A percentile compares a stretch with the other conserved stretches of the same genome.
Conservation (phyloP, 2,797 vertebrate genomes). For the Alauda arvensis region DNA sequence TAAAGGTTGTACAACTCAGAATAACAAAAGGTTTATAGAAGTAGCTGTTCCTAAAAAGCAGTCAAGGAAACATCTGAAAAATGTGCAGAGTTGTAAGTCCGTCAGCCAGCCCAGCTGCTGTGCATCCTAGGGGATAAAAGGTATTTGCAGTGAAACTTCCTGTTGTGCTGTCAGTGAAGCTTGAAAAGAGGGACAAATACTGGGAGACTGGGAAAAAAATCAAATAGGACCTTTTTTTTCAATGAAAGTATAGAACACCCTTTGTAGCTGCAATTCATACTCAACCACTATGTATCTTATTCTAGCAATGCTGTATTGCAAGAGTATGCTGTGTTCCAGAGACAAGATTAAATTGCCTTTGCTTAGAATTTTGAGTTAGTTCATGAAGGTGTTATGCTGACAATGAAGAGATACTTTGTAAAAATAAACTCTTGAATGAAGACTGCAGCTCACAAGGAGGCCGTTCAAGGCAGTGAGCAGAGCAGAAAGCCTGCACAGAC, state of each 20-base stretch:
- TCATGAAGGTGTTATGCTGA: neutral
- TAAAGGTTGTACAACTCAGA: neutral
- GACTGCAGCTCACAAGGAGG: neutral
- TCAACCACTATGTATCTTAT: neutral
- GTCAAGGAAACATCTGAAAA: conserved; percentile 33
- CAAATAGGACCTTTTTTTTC: neutral
- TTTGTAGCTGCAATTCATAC: neutral
- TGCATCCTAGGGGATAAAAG: neutral
- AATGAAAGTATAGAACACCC: neutral
- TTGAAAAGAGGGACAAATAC: neutral
- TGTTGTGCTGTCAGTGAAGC: neutral
- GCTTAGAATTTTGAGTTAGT: neutral
- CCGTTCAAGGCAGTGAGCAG: neutral
- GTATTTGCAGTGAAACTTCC: conserved; percentile 14
- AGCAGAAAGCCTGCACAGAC: neutral
- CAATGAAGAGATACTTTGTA: neutral
- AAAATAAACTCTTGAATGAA: neutral
- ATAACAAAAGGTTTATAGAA: conserved; percentile 15
- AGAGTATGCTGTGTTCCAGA: neutral
- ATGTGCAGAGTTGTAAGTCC: neutral
- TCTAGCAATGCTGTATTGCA: neutral
- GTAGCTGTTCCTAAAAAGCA: conserved; percentile 36
- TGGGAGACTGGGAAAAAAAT: neutral
- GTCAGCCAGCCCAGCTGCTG: neutral
- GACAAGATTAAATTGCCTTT: neutral